Evolutionary conservation across 1,140 invertebrate genomes (phyloP).

Genomic region (Zelostemma sp.): DNA sequence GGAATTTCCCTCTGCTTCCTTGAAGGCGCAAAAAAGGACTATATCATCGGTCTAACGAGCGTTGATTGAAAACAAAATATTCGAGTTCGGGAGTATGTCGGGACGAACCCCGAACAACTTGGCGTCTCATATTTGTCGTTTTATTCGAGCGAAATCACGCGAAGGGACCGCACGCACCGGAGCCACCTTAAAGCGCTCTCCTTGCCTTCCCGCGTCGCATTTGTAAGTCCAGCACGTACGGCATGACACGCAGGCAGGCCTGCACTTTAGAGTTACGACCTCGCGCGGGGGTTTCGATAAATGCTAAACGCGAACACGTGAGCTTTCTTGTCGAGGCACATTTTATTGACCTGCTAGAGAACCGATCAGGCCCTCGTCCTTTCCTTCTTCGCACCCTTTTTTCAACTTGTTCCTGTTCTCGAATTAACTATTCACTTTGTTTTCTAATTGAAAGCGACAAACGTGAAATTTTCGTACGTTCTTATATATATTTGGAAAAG

Average conservation of each 20-base stretch:
- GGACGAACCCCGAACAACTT: too few species aligned
- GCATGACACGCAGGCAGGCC: conserved; percentile 65
- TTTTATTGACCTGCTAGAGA: conserved; percentile 58
- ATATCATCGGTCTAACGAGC: too few species aligned
- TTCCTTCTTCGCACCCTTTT: conserved; percentile 5
- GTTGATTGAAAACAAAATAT: too few species aligned
- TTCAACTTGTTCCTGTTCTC: background rate
- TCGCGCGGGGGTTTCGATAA: conserved; percentile 67
- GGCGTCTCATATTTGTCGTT: conserved; percentile 11
- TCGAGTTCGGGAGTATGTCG: too few species aligned
- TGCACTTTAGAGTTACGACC: conserved; percentile 67
- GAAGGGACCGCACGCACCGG: conserved; percentile 39
- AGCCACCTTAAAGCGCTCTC: conserved; percentile 30
- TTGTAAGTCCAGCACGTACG: conserved; percentile 69
- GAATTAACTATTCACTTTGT: background rate
- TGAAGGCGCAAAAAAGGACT: too few species aligned
- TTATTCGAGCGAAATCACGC: conserved; percentile 28
- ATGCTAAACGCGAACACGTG: conserved; percentile 69
- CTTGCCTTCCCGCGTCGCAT: conserved; percentile 48
- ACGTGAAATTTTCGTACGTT: too few species aligned
- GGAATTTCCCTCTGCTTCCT: too few species aligned
- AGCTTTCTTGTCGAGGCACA: conserved; percentile 65
- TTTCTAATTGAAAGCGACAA: too few species aligned
- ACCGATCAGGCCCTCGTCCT: conserved; percentile 23
- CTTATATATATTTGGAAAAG: too few species aligned